Conservation (phyloP, 2,113 vertebrate genomes). For the Grantiella picta region DNA sequence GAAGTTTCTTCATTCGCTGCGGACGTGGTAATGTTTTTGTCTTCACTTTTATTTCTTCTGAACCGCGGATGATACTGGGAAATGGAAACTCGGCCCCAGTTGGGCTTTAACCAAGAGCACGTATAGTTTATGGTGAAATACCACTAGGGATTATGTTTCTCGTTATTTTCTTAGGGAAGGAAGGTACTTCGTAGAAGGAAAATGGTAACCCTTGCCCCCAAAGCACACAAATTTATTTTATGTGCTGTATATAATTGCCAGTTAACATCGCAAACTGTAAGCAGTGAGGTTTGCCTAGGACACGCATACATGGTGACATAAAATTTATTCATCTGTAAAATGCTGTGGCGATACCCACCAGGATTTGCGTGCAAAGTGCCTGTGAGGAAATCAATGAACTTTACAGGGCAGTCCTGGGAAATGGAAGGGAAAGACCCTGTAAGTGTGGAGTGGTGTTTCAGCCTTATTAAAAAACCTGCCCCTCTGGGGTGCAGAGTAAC, state of each 20-base stretch:
- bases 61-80: not conserved
- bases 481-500: not conserved
- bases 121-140: not conserved
- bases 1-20: not conserved
- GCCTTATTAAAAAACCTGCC: not conserved
- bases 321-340: not conserved
- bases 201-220: not conserved
- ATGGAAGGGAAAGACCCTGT: rapidly evolving
- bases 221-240: not conserved
- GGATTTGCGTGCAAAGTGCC: not conserved
- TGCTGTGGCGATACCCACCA: not conserved
- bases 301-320: rapidly evolving
- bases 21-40: not conserved
- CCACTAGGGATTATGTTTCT: not conserved
- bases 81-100: not conserved
- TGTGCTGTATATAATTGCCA: not conserved
- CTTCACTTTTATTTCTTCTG: not conserved
- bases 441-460: not conserved
- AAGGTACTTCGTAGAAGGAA: not conserved
- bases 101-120: not conserved
- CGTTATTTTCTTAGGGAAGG: not conserved
- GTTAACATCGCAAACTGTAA: not conserved
- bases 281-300: not conserved
- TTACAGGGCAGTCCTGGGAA: not conserved
- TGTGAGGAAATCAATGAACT: not conserved